A percentile compares a stretch with the other conserved stretches of the same genome.
Conservation (phyloP, 1,140 invertebrate genomes). For the Conus ventricosus region DNA sequence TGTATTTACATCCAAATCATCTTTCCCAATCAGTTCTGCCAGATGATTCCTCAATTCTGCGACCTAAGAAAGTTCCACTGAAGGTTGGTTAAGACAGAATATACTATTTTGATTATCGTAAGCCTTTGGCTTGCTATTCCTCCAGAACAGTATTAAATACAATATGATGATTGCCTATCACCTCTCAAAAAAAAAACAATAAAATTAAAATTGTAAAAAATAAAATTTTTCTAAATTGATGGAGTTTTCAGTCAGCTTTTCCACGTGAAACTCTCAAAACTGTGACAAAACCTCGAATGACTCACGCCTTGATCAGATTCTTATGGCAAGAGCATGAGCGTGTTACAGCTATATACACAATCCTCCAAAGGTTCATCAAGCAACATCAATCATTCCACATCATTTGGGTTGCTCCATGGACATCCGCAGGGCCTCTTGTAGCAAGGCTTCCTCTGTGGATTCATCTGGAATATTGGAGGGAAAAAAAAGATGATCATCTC, state of each 20-base stretch:
- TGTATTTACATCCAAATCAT: too few relatives aligned
- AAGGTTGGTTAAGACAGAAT: too few relatives aligned
- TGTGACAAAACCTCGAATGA: neutral
- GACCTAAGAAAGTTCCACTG: too few relatives aligned
- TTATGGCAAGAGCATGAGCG: neutral
- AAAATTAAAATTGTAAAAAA: neutral
- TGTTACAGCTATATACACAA: neutral
- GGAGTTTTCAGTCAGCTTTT: neutral
- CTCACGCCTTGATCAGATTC: neutral
- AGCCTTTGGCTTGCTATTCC: too few relatives aligned
- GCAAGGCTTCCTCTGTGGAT: slow-evolving; percentile 69
- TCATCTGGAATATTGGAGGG: slow-evolving; percentile 45
- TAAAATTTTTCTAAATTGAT: neutral
- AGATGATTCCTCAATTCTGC: too few relatives aligned
- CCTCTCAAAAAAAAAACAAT: too few relatives aligned
- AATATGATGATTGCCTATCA: too few relatives aligned
- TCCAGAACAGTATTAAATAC: too few relatives aligned
- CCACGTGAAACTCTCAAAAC: neutral
- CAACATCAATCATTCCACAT: neutral
- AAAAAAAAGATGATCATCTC: neutral
- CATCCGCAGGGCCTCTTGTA: slow-evolving; percentile 70
- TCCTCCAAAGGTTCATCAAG: neutral
- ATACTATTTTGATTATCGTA: too few relatives aligned
- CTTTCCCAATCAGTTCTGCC: too few relatives aligned
- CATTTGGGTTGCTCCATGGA: slow-evolving; percentile 63